Evolutionary conservation across 2,113 vertebrate species (phyloP).

Genomic region (Platichthys flesus): DNA sequence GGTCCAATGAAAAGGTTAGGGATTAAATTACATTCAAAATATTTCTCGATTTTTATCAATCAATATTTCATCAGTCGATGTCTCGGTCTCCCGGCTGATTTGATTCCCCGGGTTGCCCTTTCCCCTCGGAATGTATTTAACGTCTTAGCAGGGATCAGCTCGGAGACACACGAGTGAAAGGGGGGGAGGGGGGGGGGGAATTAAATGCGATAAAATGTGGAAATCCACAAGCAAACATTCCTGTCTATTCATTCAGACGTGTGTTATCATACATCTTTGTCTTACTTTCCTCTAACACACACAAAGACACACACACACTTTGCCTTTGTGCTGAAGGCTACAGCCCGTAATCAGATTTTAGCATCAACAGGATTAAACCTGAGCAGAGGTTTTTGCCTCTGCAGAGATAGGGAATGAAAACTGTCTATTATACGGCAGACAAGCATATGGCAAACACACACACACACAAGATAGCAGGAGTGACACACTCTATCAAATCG

Average conservation of each 20-base stretch:
- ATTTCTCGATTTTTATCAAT: constrained; percentile 7
- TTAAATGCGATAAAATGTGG: background rate
- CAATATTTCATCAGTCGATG: constrained; percentile 30
- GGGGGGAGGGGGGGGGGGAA: no score
- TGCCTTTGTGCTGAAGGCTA: constrained; percentile 49
- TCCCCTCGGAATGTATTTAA: background rate
- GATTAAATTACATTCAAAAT: constrained; percentile 19
- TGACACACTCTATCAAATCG: constrained; percentile 56
- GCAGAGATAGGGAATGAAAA: constrained; percentile 64
- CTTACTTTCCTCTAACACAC: constrained; percentile 6
- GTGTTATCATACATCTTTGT: background rate
- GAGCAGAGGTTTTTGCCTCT: constrained; percentile 59
- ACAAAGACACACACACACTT: constrained; percentile 13
- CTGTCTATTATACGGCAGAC: constrained; percentile 62
- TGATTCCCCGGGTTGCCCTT: background rate
- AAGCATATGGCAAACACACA: constrained; percentile 48
- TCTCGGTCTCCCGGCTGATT: background rate
- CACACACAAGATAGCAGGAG: constrained; percentile 59
- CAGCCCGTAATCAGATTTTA: constrained; percentile 70
- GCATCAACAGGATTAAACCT: constrained; percentile 74
- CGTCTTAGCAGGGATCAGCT: background rate
- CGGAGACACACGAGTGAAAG: background rate
- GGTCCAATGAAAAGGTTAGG: constrained; percentile 27
- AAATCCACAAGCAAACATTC: background rate
- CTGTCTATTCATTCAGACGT: background rate